Base-by-base conservation (phyloP, 2,797 vertebrate genomes). In the Cyclura pinguis region DNA sequence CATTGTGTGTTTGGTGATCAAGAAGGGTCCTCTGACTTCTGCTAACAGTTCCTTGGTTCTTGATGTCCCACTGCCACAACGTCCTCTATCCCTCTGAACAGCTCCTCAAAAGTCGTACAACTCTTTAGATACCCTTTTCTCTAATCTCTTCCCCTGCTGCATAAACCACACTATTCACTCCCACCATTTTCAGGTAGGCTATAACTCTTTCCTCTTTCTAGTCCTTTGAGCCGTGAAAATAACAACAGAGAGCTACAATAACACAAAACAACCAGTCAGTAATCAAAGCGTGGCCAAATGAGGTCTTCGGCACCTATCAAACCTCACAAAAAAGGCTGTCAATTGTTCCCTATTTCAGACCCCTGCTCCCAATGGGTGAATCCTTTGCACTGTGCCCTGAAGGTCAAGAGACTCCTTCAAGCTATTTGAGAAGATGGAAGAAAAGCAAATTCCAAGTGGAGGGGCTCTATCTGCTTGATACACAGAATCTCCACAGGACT, bases 391-490 rank as follows among this genome's bases (percentile, higher is more conserved):
- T 29, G 88, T 83, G 50, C 7, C 29, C 57, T 38, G 77, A 42
- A 80, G 4, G 2, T 0, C 84, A 89, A 72, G 1, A 89, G 89
- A 77, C 47, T 0, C 64, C 14, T 10, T 67, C 8, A 91, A n/a
- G 9, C 8, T 85, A 38, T 93, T 87, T 85, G 76, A 35, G 52
- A 42, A 32, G 14, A 80, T 62, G 3, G 0, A n/a, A 81, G 0
- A 24, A 50, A 80, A 64, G 27, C 3, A 7, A 83, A 67, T 50
- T 93, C 72, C 22, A 55, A 55, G 47, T 64, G 8, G 64, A 89
- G 72, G 16, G 16, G 4, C 0, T 0, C 9, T 0, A 29, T 52
- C 42, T 84, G 7, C 47, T 3, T 73, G 80, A 52, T 50, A 0
- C 0, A 27, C 18, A 6, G 38, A 89, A 5, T n/a, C 57, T 84